phyloP scores from a whole-genome alignment of 2,797 vertebrate species.

The Steatocranus sp. region DNA sequence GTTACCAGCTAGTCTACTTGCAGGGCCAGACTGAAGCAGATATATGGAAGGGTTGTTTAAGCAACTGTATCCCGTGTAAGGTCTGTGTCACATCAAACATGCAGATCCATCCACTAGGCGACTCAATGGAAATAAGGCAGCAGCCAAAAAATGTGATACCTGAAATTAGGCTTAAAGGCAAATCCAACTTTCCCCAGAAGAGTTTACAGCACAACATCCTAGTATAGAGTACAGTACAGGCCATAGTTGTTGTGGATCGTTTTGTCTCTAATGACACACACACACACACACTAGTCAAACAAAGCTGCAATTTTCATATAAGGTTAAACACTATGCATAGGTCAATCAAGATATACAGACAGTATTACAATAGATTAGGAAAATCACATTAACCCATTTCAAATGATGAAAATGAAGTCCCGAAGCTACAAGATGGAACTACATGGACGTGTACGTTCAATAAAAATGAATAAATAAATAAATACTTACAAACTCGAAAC shows the following conservation, averaged over 20 bases:
- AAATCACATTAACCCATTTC: neutral
- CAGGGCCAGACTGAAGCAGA: neutral
- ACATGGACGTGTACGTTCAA: neutral
- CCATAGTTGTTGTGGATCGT: neutral
- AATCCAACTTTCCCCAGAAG: neutral
- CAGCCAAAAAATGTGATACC: neutral
- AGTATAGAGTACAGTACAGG: neutral
- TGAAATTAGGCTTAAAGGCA: neutral
- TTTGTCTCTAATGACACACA: neutral
- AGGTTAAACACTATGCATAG: neutral
- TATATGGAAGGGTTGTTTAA: neutral
- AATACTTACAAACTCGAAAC: neutral
- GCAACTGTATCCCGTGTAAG: neutral
- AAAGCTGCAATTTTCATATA: neutral
- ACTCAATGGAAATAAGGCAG: neutral
- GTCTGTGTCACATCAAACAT: neutral
- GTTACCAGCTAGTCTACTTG: neutral
- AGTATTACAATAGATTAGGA: neutral
- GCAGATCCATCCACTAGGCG: neutral
- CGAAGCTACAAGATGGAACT: neutral
- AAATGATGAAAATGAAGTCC: neutral
- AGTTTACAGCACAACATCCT: neutral
- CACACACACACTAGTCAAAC: neutral
- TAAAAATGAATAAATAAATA: neutral
- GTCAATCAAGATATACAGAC: neutral